Conservation (phyloP, 2,888 invertebrate species). For the Cyclophora albipunctata region DNA sequence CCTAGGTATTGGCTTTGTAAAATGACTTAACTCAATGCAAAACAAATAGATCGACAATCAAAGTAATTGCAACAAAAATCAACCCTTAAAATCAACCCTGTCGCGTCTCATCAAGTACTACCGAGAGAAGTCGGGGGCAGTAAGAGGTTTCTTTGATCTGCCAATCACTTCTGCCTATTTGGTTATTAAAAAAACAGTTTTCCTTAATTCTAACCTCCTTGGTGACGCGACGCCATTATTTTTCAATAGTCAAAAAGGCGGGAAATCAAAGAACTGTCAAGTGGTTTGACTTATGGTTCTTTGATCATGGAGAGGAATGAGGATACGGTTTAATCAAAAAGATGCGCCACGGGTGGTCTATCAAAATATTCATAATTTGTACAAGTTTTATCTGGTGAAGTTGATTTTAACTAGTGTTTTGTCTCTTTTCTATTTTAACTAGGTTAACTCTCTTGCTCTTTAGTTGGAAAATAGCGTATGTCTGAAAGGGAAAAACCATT, state of each 20-base stretch:
- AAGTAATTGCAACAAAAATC: no score
- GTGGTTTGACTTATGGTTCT: not conserved
- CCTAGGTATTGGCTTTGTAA: no score
- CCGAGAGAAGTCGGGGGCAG: conserved; percentile 12
- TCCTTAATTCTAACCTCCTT: conserved; percentile 34
- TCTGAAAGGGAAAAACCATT: no score
- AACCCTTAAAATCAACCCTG: no score
- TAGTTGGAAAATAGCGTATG: not conserved
- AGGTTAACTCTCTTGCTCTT: no score
- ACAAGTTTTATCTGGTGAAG: not conserved
- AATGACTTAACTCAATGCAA: no score
- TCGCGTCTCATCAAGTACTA: no score
- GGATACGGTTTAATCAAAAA: not conserved
- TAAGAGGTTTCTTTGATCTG: conserved; percentile 39
- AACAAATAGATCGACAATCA: no score
- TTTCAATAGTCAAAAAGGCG: not conserved
- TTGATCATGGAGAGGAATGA: not conserved
- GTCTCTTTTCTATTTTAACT: not conserved
- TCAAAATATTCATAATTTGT: no score
- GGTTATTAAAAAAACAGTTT: conserved; percentile 40
- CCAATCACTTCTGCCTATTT: conserved; percentile 46
- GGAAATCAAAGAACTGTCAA: not conserved
- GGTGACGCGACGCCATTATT: not conserved
- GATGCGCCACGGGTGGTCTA: no score
- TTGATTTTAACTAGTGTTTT: not conserved